Conservation (phyloP, 2,113 vertebrate genomes). For the Bathybates hornii region DNA sequence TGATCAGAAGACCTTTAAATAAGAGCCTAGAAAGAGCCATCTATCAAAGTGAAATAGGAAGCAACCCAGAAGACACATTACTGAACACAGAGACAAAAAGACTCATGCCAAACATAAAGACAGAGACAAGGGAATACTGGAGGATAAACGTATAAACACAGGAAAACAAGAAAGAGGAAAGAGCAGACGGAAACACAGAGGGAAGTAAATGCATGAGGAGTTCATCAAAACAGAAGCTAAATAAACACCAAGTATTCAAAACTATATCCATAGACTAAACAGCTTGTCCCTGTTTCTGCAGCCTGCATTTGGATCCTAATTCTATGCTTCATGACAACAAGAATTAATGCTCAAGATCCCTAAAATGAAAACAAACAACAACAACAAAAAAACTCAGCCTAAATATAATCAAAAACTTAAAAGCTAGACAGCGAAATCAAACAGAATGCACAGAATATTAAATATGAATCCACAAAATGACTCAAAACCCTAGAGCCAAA, state of each 20-base stretch:
- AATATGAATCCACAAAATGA: neutral
- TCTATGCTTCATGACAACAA: neutral
- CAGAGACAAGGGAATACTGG: neutral
- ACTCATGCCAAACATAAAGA: neutral
- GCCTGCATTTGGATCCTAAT: neutral
- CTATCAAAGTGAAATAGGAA: rapidly evolving
- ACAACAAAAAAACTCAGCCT: rapidly evolving
- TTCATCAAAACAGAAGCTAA: neutral
- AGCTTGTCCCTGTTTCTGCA: neutral
- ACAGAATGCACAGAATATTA: neutral
- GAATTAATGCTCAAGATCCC: neutral
- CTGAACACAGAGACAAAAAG: neutral
- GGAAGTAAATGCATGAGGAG: neutral
- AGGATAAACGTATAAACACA: neutral
- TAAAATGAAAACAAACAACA: neutral
- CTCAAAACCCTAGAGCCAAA: neutral
- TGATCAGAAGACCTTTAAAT: neutral
- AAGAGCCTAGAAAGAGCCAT: neutral
- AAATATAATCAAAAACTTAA: neutral
- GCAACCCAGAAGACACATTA: neutral
- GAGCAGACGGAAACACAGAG: neutral
- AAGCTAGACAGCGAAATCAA: rapidly evolving
- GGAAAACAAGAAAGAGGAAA: neutral
- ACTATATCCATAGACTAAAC: neutral
- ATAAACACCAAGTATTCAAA: neutral